A percentile compares a stretch with the other conserved stretches of the same genome.
phyloP scores from a whole-genome alignment of 2,797 vertebrate species.

The Pygocentrus nattereri region DNA sequence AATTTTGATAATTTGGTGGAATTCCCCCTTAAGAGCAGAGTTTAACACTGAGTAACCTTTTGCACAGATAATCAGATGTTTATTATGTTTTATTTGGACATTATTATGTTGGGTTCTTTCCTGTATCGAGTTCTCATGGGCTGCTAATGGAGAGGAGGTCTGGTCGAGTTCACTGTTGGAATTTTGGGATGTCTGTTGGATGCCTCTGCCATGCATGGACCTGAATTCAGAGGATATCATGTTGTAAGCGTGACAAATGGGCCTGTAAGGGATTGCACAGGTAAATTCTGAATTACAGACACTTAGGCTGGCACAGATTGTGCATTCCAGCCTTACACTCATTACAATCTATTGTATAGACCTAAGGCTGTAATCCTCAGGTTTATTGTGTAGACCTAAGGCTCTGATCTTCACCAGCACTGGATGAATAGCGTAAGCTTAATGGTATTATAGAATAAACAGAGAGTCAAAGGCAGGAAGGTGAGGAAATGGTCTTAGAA shows the following conservation, averaged over 20 bases:
- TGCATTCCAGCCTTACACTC: conserved; percentile 18
- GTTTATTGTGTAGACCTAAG: conserved; percentile 20
- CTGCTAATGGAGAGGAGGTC: background rate
- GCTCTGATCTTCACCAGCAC: conserved; percentile 35
- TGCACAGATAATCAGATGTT: background rate
- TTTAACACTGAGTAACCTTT: background rate
- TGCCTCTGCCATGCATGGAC: conserved; percentile 28
- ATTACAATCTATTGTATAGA: conserved; percentile 14
- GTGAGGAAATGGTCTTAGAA: conserved; percentile 34
- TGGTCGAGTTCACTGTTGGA: background rate
- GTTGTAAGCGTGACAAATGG: conserved; percentile 35
- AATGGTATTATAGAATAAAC: conserved; percentile 55
- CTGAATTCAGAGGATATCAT: conserved; percentile 9
- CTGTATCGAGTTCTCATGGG: background rate
- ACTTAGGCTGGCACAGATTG: conserved; percentile 44
- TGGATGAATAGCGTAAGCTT: conserved; percentile 55
- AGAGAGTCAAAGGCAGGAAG: conserved; percentile 53
- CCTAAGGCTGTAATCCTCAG: too few species aligned
- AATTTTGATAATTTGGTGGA: too few species aligned
- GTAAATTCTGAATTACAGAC: conserved; percentile 67
- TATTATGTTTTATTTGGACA: background rate
- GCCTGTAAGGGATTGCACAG: conserved; percentile 64
- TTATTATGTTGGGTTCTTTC: background rate
- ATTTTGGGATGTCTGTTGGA: conserved; percentile 9
- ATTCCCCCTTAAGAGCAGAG: background rate